Evolutionary conservation across 1,140 invertebrate genomes (phyloP), one percentile per base, ranked within the genome.

Genomic region (Leptoteleia sp.): DNA sequence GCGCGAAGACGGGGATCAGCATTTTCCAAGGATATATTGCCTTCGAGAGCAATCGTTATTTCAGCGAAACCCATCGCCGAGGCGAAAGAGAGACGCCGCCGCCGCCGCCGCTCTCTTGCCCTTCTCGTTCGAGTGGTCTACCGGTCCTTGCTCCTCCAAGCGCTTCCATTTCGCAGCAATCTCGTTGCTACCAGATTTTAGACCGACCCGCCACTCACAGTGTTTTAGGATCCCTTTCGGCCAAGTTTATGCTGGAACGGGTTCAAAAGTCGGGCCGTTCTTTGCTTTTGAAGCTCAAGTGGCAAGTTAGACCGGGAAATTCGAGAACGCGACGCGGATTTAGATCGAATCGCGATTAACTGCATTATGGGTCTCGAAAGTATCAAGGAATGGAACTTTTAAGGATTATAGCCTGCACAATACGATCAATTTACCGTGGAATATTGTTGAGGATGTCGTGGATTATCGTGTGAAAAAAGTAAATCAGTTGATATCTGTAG

Each of bases 21-120:
- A 82, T 86, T 87, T 85, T 85, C 80, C 68, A 78, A 79, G 76
- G 81, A 80, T 81, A 78, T 81, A 82, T 82, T 78, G 72, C 80
- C 72, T 80, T 77, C 70, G 62, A 79, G 76, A 77, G 76, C 73
- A 77, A 80, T 78, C 77, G 81, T 83, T 82, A 81, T 83, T 83
- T 80, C 82, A 83, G 73, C 57, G 33, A 64, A 77, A 76, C 37
- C 42, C 61, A 64, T 47, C 37, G 22, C 33, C 9, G 3, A 37
- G 25, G 43, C 40, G 13, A 61, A 75, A 43, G 9, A 35, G 40
- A 42, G 54, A 52, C 25, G n/a, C 5, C n/a, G 12, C 9, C 6
- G 27, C 13, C 45, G 35, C 25, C 48, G n/a, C n/a, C n/a, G n/a
- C n/a, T n/a, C n/a, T n/a, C n/a, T n/a, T 33, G 38, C 31, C 5